Evolutionary conservation across 2,113 vertebrate genomes (phyloP).

Genomic region (Acrocephalus arundinaceus): DNA sequence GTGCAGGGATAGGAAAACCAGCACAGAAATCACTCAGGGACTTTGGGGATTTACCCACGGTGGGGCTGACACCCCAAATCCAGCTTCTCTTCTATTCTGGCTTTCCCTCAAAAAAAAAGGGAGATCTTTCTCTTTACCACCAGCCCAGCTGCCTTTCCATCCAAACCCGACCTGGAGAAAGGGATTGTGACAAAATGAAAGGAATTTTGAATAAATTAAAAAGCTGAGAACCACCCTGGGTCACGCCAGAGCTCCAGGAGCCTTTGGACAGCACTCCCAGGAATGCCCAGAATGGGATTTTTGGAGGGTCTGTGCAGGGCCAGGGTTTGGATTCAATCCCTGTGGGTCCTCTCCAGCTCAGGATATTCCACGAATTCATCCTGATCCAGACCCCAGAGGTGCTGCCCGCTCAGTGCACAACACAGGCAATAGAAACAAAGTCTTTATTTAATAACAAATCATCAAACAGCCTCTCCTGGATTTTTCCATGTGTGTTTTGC

Average conservation of each 20-base stretch:
- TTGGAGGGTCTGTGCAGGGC: neutral
- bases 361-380: neutral
- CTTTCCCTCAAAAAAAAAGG: neutral
- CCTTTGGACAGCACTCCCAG: accelerated
- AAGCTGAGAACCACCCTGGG: neutral
- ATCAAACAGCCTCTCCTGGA: neutral
- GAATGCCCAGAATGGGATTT: neutral
- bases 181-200: neutral
- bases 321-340: neutral
- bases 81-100: neutral
- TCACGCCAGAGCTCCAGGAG: neutral
- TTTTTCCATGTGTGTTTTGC: neutral
- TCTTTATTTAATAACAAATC: neutral
- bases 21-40: neutral
- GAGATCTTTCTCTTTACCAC: neutral
- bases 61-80: neutral
- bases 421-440: neutral
- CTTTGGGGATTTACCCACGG: neutral
- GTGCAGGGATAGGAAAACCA: neutral
- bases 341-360: neutral
- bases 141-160: neutral
- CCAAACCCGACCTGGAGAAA: neutral
- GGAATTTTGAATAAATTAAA: neutral
- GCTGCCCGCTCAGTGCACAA: neutral
- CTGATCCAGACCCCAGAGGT: neutral